Conservation (phyloP, 2,113 vertebrate genomes). For the Bos indicus region DNA sequence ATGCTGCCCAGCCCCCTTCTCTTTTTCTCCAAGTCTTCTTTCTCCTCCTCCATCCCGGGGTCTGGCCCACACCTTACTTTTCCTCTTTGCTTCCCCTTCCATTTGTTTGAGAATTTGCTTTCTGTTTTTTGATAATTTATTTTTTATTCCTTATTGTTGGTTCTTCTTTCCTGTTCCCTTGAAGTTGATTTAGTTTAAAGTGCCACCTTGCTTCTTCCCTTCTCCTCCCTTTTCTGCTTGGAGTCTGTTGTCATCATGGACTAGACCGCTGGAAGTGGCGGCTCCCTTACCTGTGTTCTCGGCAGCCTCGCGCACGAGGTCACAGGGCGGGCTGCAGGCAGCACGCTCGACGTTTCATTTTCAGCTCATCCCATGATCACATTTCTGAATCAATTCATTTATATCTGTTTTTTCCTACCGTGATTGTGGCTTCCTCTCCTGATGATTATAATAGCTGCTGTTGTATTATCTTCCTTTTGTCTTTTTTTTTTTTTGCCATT, state of each 20-base stretch:
- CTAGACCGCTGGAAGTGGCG: too few relatives aligned
- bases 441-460: neutral
- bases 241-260: neutral
- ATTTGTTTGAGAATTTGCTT: neutral
- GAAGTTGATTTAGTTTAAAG: neutral
- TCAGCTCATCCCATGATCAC: neutral
- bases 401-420: neutral
- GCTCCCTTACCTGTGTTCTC: neutral
- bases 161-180: neutral
- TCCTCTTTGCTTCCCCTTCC: neutral
- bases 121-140: neutral
- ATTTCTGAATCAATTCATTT: neutral
- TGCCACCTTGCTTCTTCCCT: neutral
- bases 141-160: neutral
- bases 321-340: neutral
- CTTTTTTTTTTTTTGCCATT: neutral
- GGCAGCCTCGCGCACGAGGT: neutral
- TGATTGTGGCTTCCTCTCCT: neutral
- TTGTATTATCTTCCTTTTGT: neutral
- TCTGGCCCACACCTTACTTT: neutral
- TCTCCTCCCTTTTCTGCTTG: neutral
- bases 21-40: neutral
- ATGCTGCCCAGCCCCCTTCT: too few relatives aligned
- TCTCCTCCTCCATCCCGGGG: neutral
- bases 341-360: fast-evolving